These are phyloP conservation scores for Megalops cyprinoides DNA, from an alignment of 2,797 vertebrate genomes.

Conservation along the genomic window DNA sequence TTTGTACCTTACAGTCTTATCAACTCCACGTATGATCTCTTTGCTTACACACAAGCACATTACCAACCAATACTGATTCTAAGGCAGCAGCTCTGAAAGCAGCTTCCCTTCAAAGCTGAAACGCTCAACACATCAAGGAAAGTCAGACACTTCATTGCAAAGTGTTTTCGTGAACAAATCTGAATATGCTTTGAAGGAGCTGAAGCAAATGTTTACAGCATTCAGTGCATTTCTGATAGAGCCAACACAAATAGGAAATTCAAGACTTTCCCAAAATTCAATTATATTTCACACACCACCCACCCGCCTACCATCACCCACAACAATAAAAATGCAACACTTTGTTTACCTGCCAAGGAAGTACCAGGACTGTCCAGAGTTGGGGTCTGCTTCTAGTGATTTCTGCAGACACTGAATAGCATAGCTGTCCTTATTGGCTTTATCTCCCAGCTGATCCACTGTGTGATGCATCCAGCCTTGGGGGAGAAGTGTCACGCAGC, in stretches of 20 bases:
- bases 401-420: slow-evolving; percentile 99
- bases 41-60: neutral
- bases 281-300: too few relatives aligned
- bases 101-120: neutral
- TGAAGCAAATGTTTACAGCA: too few relatives aligned
- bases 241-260: too few relatives aligned
- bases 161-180: too few relatives aligned
- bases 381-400: slow-evolving; percentile 97
- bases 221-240: too few relatives aligned
- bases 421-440: slow-evolving; percentile 95
- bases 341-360: slow-evolving; percentile 97
- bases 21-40: too few relatives aligned
- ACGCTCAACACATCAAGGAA: neutral
- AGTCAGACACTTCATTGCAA: too few relatives aligned
- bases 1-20: too few relatives aligned
- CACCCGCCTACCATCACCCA: too few relatives aligned
- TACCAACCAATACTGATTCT: neutral
- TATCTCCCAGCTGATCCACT: slow-evolving; percentile 95
- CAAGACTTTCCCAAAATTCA: too few relatives aligned
- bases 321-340: too few relatives aligned
- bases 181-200: too few relatives aligned
- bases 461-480: slow-evolving; percentile 99
- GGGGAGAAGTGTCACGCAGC: slow-evolving; percentile 32
- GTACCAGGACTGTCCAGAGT: slow-evolving; percentile 99
- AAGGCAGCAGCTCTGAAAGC: neutral